Base-by-base conservation (phyloP, 2,888 invertebrate genomes). In the Muschampia plurimacula region DNA sequence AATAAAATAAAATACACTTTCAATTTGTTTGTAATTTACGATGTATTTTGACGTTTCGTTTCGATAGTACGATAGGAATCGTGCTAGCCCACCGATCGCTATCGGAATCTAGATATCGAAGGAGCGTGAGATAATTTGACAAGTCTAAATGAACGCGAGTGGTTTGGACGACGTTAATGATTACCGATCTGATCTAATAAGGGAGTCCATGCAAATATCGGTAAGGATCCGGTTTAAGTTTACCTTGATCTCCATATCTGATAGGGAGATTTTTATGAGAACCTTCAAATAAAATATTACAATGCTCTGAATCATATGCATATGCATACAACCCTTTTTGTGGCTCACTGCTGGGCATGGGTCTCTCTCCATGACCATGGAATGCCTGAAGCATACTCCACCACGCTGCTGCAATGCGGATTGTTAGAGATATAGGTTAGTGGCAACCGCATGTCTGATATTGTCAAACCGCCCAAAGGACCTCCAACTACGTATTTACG, bases 81-180 rank as follows among this genome's bases (percentile, higher is more conserved):
- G 71, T 66, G 71, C 71, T 70, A 59, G 70, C 22, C 66, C 57
- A 64, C 46, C 65, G 79, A 78, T 78, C 72, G 73, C 70, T 75
- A 77, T 79, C 77, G 64, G n/a, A 55, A 75, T 75, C 72, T 69
- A 69, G 77, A 71, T 71, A 77, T 74, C 74, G 75, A 59, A 57
- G 63, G 65, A 66, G 74, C 74, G 78, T 77, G 77, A 77, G 74
- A 74, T 76, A 76, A 79, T 79, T 77, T 77, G 78, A 78, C 76
- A 77, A 74, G 65, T 73, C 67, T 69, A 68, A 76, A 71, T 71
- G 71, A 59, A 66, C 49, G 13, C 66, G 44, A 66, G 71, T 9
- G 71, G 71, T 60, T 71, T 66, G 49, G 70, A 59, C 41, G 70
- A 70, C 71, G 66, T 60, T 71, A 71, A 71, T 71, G 60, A 71